Evolutionary conservation across 35 echinoderm and acorn worm genomes (phyloP), one percentile per base, ranked within the genome.

Genomic region (Anneissia japonica): DNA sequence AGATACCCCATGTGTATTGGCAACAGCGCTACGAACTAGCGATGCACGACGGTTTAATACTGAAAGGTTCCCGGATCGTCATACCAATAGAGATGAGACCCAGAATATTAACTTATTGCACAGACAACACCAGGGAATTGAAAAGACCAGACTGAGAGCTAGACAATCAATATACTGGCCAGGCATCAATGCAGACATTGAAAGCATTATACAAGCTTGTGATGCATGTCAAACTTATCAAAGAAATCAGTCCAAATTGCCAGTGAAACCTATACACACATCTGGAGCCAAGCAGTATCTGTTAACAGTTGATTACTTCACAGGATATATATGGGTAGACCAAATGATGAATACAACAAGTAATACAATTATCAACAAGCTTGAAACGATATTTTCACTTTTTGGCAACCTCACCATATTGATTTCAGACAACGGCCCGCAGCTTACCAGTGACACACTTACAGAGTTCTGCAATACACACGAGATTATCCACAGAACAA

Each of bases 361-460:
- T 43, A 37, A 36, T 0, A 86, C 84, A 36, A 74, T 77, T 3
- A 32, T 74, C 38, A 56, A 85, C 35, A 74, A 36, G 30, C 83
- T 85, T 0, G 83, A 85, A 16, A 41, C 72, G 32, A 86, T 86
- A 72, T 76, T 86, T 74, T 77, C 84, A 76, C 36, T 77, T n/a
- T 86, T 86, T 40, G 73, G 84, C 26, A 33, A 45, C 17, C 83
- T 55, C 4, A 73, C 46, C 35, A 85, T 35, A 32, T 31, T 85
- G 56, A 87, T 87, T 14, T 87, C 85, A 39, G 85, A 87, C 85
- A 87, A 79, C 31, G 35, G 72, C 34, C 75, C 41, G 9, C 85
- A 86, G 34, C 36, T 77, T 3, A 86, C 85, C 75, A 86, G 85
- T 51, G 4, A 35, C 56, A 7, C 21, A 36, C 17, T 85, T 85